Base-by-base conservation (phyloP, 2,888 invertebrate genomes). In the Cordilura impudica region DNA sequence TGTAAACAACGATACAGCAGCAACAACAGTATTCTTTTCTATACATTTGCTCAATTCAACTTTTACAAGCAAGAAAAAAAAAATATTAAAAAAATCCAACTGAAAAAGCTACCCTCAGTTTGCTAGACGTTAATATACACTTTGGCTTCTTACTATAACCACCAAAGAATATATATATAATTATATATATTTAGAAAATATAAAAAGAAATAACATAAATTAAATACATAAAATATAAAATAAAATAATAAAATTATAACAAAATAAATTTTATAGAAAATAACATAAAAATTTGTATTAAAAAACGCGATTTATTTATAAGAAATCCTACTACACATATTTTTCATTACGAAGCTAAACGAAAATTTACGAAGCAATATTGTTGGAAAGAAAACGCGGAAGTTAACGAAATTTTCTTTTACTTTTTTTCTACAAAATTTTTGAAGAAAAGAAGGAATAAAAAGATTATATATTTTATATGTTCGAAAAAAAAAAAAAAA, bases 131-230 rank as follows among this genome's bases (percentile, higher is more conserved):
- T 89, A 89, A 89, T 89, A 89, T 87, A 89, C 88, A 88, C 88
- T 88, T 89, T 89, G 89, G 89, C 89, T 88, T 89, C 89, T 87
- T 88, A 86, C 89, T 87, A 89, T 75, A 78, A 87, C 86, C 88
- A 87, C 85, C 85, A 85, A 85, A 82, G 78, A 81, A 75, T 71
- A 72, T 74, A 69, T 79, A 61, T 82, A 83, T 81, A 84, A 78
- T 83, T 83, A 76, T 51, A 65, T 49, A 65, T 66, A 43, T 51
- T 29, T 26, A 60, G 56, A 71, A 76, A 31, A 70, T 61, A 43
- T 29, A 74, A 51, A 65, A 43, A 71, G 21, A 67, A 73, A 45
- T 60, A 53, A 43, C 35, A 71, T 29, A 26, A 63, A 56, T 31
- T 29, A 54, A 10, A 54, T 26, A 53, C 60, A 23, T 23, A 53